Conservation (phyloP, 2,888 invertebrate species). For the Eupeodes latifasciatus region DNA sequence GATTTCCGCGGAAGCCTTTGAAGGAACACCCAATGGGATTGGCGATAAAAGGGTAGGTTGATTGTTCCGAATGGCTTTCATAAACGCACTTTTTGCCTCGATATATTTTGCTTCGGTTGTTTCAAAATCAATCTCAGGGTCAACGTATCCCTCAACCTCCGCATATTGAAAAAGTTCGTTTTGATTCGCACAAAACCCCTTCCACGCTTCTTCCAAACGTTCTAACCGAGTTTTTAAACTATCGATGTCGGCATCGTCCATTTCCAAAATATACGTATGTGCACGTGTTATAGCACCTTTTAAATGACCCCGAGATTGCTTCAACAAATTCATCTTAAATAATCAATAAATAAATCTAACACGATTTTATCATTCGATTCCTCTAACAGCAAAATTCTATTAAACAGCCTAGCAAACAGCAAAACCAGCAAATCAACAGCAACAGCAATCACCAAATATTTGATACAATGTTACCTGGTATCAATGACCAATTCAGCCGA, state of each 20-base stretch:
- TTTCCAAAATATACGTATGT: background rate
- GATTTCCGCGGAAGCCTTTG: background rate
- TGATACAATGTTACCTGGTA: no score
- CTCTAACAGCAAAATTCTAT: background rate
- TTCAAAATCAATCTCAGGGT: constrained; percentile 20
- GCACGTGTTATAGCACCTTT: constrained; percentile 21
- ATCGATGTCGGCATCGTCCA: background rate
- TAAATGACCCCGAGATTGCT: constrained; percentile 10
- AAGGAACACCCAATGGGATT: background rate
- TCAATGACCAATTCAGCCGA: no score
- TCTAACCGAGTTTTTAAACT: constrained; percentile 13
- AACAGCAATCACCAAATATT: no score
- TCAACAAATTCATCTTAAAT: background rate
- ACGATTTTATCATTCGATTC: background rate
- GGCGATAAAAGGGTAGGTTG: background rate
- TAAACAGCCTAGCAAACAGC: background rate
- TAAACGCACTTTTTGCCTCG: constrained; percentile 40
- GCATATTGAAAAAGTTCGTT: background rate
- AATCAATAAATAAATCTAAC: background rate
- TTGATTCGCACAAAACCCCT: background rate
- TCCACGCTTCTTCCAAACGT: background rate
- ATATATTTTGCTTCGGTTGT: constrained; percentile 8
- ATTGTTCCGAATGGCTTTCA: background rate
- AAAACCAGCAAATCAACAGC: no score
- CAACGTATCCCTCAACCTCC: constrained; percentile 14